A percentile compares a stretch with the other conserved stretches of the same genome.
Evolutionary conservation across 2,113 vertebrate genomes (phyloP).

Genomic region (Himantopus leucocephalus): DNA sequence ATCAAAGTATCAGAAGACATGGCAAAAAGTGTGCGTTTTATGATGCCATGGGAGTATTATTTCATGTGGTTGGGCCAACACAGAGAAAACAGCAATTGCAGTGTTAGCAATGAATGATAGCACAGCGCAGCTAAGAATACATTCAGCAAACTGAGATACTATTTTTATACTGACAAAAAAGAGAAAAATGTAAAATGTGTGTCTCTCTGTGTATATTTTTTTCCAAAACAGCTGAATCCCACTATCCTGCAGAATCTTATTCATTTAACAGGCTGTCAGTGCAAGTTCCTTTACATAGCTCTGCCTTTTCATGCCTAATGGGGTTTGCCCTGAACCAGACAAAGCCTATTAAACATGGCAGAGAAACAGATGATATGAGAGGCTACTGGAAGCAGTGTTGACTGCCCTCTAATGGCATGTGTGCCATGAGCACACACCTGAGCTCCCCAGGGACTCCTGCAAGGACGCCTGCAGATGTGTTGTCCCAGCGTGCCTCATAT

Average conservation of each 20-base stretch:
- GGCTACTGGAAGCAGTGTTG: constrained; percentile 46
- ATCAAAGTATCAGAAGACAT: neutral
- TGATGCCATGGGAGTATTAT: neutral
- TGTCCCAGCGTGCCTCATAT: neutral
- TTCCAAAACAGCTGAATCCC: neutral
- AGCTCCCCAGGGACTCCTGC: neutral
- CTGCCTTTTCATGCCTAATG: constrained; percentile 67
- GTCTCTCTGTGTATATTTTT: neutral
- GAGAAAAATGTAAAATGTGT: neutral
- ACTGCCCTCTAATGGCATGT: constrained; percentile 70
- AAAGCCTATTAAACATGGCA: constrained; percentile 64
- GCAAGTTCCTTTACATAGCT: constrained; percentile 25
- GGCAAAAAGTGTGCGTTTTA: accelerated
- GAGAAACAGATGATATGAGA: neutral
- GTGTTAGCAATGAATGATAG: neutral
- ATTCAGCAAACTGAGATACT: neutral
- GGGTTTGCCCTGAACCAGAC: constrained; percentile 71
- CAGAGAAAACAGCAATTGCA: neutral
- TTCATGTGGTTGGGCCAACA: neutral
- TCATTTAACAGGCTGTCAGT: constrained; percentile 28
- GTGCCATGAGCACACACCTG: neutral
- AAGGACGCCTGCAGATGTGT: neutral
- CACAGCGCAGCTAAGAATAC: neutral
- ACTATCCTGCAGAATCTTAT: neutral
- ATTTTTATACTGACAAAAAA: neutral